These are phyloP conservation scores for Temnothorax curvispinosus DNA, from an alignment of 1,140 invertebrate genomes.

Conservation along the genomic window DNA sequence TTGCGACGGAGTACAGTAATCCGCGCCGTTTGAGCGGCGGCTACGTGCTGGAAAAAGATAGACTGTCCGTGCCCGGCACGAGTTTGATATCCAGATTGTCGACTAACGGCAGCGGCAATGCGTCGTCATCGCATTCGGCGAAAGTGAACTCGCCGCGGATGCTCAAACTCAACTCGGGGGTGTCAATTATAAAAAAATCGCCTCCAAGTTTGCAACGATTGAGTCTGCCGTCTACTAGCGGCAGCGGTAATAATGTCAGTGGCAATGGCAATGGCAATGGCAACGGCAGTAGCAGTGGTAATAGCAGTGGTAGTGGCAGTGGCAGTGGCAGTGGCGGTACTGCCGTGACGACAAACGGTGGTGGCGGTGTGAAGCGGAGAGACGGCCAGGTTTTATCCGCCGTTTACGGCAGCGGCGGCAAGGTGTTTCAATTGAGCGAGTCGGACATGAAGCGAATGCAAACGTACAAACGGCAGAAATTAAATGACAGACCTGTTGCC, in stretches of 20 bases:
- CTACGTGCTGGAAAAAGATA: conserved; percentile 78
- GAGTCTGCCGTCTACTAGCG: conserved; percentile 69
- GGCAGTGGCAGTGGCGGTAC: background rate
- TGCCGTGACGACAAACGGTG: background rate
- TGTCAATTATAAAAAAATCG: conserved; percentile 84
- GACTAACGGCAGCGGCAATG: background rate
- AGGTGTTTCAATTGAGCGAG: conserved; percentile 82
- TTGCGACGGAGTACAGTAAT: conserved; percentile 77
- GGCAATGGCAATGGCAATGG: background rate
- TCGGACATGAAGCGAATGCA: conserved; percentile 80
- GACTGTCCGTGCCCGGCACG: conserved; percentile 43
- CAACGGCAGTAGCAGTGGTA: conserved; percentile 46
- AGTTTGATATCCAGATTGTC: conserved; percentile 42
- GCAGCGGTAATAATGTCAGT: background rate
- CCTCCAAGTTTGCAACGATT: conserved; percentile 82
- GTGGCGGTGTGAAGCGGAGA: background rate
- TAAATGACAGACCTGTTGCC: conserved; percentile 68
- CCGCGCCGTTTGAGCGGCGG: conserved; percentile 80
- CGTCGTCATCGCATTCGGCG: conserved; percentile 2
- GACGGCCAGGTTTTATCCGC: background rate
- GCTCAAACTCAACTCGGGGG: conserved; percentile 80
- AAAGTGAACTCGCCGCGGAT: conserved; percentile 67
- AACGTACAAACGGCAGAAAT: conserved; percentile 81
- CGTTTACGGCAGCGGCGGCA: conserved; percentile 71
- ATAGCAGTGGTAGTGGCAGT: background rate